Evolutionary conservation across 2,797 vertebrate species (phyloP).

Genomic region (Paratrypauchen microcephalus): DNA sequence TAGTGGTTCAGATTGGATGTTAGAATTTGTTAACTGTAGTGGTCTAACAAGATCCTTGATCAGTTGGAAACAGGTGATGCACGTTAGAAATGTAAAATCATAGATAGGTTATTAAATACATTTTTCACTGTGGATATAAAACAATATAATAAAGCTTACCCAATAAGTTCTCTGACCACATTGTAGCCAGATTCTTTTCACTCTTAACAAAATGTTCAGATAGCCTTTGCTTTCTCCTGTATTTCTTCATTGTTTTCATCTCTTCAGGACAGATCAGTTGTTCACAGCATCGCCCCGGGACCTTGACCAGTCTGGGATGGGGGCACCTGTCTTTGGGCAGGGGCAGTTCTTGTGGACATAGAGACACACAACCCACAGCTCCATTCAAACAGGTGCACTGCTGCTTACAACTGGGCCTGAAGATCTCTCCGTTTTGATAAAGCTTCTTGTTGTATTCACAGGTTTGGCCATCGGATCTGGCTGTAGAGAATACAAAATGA

Average conservation of each 20-base stretch:
- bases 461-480: conserved; percentile 86
- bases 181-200: conserved; percentile 79
- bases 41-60: too few relatives aligned
- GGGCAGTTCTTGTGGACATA: conserved; percentile 84
- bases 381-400: conserved; percentile 92
- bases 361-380: conserved; percentile 86
- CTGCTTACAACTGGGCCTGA: conserved; percentile 91
- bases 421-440: conserved; percentile 91
- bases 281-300: conserved; percentile 85
- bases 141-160: conserved; percentile 67
- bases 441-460: conserved; percentile 92
- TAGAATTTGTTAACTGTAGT: too few relatives aligned
- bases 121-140: background rate
- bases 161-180: conserved; percentile 79
- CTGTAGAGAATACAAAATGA: conserved; percentile 61
- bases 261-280: conserved; percentile 81
- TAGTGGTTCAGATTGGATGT: too few relatives aligned
- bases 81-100: background rate
- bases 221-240: conserved; percentile 65
- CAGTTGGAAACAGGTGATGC: background rate
- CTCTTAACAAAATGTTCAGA: conserved; percentile 77
- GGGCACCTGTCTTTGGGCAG: conserved; percentile 82
- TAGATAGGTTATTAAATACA: background rate
- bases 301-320: conserved; percentile 82
- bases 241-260: conserved; percentile 60